Evolutionary conservation across 2,113 vertebrate genomes (phyloP).

Genomic region (Rhinolophus ferrumequinum): DNA sequence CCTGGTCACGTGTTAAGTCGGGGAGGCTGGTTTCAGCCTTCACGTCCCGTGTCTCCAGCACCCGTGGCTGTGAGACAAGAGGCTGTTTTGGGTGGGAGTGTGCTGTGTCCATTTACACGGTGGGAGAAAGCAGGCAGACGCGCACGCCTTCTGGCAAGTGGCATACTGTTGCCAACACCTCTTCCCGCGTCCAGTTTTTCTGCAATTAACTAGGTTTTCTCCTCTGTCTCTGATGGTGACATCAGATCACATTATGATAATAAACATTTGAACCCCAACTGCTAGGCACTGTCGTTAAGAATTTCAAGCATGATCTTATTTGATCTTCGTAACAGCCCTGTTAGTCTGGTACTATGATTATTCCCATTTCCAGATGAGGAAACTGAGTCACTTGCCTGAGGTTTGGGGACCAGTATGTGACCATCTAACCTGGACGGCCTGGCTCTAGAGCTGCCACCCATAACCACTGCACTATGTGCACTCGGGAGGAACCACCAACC

Average conservation of each 20-base stretch:
- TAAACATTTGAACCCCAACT: neutral
- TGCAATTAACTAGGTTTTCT: neutral
- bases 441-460: neutral
- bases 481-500: neutral
- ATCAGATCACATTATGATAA: neutral
- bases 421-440: neutral
- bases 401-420: neutral
- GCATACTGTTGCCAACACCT: neutral
- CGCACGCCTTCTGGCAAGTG: neutral
- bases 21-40: neutral
- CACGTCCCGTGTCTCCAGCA: neutral
- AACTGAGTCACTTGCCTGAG: neutral
- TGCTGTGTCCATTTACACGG: neutral
- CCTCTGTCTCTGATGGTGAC: neutral
- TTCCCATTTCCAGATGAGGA: neutral
- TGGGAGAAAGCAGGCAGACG: neutral
- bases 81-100: neutral
- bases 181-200: neutral
- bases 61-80: fast-evolving
- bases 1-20: neutral
- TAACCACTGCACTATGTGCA: neutral
- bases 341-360: neutral
- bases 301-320: neutral
- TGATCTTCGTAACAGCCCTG: neutral
- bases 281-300: neutral